Evolutionary conservation across 2,888 invertebrate species (phyloP).

Genomic region (Pelosia muscerda): DNA sequence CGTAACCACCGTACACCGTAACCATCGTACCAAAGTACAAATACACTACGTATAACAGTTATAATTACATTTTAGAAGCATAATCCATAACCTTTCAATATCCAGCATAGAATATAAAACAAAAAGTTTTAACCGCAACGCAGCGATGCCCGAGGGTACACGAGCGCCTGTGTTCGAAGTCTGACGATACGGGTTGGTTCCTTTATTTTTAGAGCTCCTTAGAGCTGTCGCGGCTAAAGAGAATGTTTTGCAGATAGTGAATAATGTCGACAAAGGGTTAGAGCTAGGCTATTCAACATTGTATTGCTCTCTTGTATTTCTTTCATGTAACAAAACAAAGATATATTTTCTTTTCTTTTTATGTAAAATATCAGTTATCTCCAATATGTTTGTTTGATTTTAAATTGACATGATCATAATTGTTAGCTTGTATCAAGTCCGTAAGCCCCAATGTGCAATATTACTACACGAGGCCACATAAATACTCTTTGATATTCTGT

Average conservation of each 20-base stretch:
- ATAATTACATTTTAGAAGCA: too few species aligned
- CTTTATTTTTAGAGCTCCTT: slow-evolving; percentile 17
- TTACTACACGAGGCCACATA: too few species aligned
- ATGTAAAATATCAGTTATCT: neutral
- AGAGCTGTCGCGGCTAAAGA: slow-evolving; percentile 8
- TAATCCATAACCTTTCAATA: neutral
- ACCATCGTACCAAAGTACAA: too few species aligned
- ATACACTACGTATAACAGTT: too few species aligned
- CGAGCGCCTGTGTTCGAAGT: slow-evolving; percentile 18
- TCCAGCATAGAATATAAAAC: neutral
- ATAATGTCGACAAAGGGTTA: slow-evolving; percentile 10
- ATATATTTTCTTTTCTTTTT: neutral
- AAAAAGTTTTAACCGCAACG: slow-evolving; percentile 3
- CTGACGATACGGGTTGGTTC: slow-evolving; percentile 26
- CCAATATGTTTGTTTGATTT: too few species aligned
- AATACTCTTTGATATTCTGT: too few species aligned
- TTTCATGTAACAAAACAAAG: neutral
- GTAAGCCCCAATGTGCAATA: too few species aligned
- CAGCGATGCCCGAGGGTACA: slow-evolving; percentile 4
- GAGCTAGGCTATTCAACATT: neutral
- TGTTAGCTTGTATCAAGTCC: too few species aligned
- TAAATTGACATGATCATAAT: too few species aligned
- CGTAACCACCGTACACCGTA: too few species aligned
- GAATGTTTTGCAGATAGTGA: slow-evolving; percentile 8
- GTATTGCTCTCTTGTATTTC: neutral